Evolutionary conservation across 2,888 invertebrate species (phyloP).

Genomic region (Thyatira batis): DNA sequence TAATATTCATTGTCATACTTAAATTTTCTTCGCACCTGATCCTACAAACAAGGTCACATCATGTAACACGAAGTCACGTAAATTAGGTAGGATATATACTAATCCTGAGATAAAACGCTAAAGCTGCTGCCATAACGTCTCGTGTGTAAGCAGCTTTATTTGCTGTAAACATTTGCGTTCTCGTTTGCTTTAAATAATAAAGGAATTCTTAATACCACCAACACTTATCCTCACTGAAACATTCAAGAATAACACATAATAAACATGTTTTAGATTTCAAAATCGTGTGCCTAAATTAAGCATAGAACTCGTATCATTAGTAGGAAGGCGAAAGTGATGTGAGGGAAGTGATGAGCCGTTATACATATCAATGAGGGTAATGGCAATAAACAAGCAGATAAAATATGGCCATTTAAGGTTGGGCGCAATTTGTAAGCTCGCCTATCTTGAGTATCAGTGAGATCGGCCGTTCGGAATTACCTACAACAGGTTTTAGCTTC

Average conservation of each 20-base stretch:
- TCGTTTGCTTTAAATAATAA: conserved; percentile 54
- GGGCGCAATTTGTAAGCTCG: conserved; percentile 74
- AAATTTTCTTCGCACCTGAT: conserved; percentile 59
- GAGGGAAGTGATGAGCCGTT: conserved; percentile 26
- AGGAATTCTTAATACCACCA: conserved; percentile 38
- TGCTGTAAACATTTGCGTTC: conserved; percentile 63
- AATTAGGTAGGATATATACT: conserved; percentile 74
- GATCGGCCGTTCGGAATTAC: conserved; percentile 68
- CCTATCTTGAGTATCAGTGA: conserved; percentile 68
- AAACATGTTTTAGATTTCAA: neutral
- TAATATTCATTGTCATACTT: conserved; percentile 28
- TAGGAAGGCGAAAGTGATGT: conserved; percentile 22
- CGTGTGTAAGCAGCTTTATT: conserved; percentile 71
- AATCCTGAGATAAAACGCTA: conserved; percentile 75
- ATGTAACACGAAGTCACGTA: conserved; percentile 70
- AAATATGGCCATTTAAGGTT: conserved; percentile 74
- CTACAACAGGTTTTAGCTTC: conserved; percentile 77
- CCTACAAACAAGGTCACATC: conserved; percentile 62
- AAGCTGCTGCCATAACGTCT: conserved; percentile 66
- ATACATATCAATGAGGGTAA: conserved; percentile 49
- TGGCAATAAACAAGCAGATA: conserved; percentile 73
- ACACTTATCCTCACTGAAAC: conserved; percentile 18
- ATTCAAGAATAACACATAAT: conserved; percentile 2
- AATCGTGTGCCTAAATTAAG: conserved; percentile 10
- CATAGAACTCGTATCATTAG: conserved; percentile 12